phyloP scores from a whole-genome alignment of 2,888 invertebrate species.

The Megaustenia siamemsis region DNA sequence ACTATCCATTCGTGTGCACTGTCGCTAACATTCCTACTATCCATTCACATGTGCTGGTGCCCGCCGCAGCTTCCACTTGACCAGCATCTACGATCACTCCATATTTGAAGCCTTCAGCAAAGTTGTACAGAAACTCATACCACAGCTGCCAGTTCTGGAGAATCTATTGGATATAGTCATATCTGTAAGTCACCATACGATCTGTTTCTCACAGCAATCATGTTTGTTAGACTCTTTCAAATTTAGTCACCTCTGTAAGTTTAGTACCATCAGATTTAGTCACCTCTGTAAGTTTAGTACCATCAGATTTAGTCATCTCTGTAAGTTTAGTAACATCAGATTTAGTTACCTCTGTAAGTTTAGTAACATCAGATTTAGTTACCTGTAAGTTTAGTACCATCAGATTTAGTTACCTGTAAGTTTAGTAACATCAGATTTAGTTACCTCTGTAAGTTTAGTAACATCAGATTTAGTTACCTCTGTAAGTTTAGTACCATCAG shows the following conservation, averaged over 20 bases:
- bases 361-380: too few relatives aligned
- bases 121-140: slow-evolving; percentile 99
- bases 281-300: not conserved
- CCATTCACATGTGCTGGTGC: slow-evolving; percentile 43
- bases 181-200: slow-evolving; percentile 86
- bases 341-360: too few relatives aligned
- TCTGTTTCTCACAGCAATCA: not conserved
- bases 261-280: not conserved
- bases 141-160: slow-evolving; percentile 97
- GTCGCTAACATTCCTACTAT: not conserved
- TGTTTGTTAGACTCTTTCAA: not conserved
- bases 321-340: too few relatives aligned
- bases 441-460: too few relatives aligned
- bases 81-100: slow-evolving; percentile 99
- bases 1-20: too few relatives aligned
- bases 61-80: slow-evolving; percentile 89
- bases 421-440: too few relatives aligned
- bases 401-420: too few relatives aligned
- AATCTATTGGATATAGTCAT: slow-evolving; percentile 98
- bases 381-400: too few relatives aligned
- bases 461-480: too few relatives aligned
- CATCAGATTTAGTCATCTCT: not conserved
- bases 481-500: too few relatives aligned
- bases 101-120: slow-evolving; percentile 99
- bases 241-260: not conserved